Evolutionary conservation across 2,797 vertebrate genomes (phyloP), one percentile per base, ranked within the genome.

Genomic region (Acrossocheilus fasciatus): DNA sequence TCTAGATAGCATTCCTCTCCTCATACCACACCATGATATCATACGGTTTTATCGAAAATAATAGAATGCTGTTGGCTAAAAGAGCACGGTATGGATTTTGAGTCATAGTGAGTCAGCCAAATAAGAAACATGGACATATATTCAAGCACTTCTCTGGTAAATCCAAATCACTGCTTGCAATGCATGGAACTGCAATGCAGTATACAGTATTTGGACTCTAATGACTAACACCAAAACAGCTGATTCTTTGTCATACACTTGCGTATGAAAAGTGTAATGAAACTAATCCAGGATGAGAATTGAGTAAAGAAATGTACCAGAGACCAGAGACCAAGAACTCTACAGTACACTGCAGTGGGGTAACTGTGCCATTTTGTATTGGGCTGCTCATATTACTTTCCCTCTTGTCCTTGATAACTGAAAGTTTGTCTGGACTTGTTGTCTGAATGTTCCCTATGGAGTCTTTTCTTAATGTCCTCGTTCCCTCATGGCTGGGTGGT

Each of bases 401-500:
- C 52, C 26, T 34, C 18, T 74, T 83, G 41, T 83, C 41, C 52
- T 62, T 62, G n/a, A 66, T 64, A 66, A 39, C 11, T 84, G 23
- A 76, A 76, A 83, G 34, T 80, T 66, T 69, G 72, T 75, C 72
- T 87, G 26, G 64, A 62, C 43, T 87, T 41, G 57, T 18, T 26
- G 50, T 83, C 69, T 81, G 39, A 64, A 62, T 26, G 36, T 26
- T 86, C 84, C 57, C 81, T n/a, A 26, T 54, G 57, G 84, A 84
- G 54, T 77, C 47, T 74, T 88, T 57, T 50, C 26, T 68, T 36
- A 86, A 83, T 73, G 73, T 64, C 12, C 36, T 72, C 6, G 17
- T 75, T 84, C 26, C 72, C 77, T 52, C 70, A 64, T 84, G 59
- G 66, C 77, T 84, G 77, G 47, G 50, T 87, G 50, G 52, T 81